Conservation (phyloP, 2,888 invertebrate species). For the Agapetus fuscipes region DNA sequence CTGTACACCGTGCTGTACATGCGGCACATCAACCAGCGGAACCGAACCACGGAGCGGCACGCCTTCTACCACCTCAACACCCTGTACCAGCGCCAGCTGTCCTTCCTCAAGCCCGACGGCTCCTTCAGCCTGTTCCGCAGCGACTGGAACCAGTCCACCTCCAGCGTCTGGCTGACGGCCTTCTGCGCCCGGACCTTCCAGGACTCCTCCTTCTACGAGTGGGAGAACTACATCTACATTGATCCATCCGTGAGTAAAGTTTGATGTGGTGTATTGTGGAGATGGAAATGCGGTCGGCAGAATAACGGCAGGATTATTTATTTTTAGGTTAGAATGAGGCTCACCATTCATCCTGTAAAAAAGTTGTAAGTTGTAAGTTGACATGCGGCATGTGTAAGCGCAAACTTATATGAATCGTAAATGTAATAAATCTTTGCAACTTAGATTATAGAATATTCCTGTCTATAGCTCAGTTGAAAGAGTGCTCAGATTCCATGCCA, state of each 20-base stretch:
- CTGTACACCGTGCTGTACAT: constrained; percentile 86
- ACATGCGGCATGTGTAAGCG: too few species aligned
- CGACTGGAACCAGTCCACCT: constrained; percentile 84
- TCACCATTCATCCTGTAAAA: too few species aligned
- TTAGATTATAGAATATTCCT: too few species aligned
- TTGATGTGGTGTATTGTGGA: too few species aligned
- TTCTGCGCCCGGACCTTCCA: constrained; percentile 83
- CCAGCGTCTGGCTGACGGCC: constrained; percentile 89
- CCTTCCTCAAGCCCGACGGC: constrained; percentile 84
- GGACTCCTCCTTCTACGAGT: constrained; percentile 91
- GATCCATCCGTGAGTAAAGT: constrained; percentile 60
- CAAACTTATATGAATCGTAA: too few species aligned
- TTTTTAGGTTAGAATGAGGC: too few species aligned
- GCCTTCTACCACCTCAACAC: constrained; percentile 86
- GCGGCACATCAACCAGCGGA: constrained; percentile 81
- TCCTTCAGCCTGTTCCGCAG: constrained; percentile 86
- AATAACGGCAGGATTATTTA: too few species aligned
- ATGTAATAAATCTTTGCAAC: too few species aligned
- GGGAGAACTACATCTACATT: constrained; percentile 94
- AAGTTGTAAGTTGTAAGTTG: too few species aligned
- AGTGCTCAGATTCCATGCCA: too few species aligned
- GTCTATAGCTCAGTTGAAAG: too few species aligned
- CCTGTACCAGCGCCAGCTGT: constrained; percentile 80
- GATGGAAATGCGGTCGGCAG: too few species aligned
- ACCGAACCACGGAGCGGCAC: constrained; percentile 66